These are phyloP conservation scores for Drosophila birchii DNA, from an alignment of 2,888 invertebrate genomes.

Conservation along the genomic window DNA sequence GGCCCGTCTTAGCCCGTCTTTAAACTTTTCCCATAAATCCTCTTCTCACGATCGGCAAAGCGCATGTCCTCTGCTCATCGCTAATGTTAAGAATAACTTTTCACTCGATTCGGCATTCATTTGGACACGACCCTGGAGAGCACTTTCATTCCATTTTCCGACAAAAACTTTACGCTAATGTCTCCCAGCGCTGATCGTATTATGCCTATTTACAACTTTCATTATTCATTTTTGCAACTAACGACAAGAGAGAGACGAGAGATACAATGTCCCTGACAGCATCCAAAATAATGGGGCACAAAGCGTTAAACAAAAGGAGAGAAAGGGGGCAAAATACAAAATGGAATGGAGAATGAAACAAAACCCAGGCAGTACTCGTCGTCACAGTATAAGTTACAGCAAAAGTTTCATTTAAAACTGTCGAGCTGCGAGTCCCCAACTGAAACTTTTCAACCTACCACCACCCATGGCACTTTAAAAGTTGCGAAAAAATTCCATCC, in stretches of 20 bases:
- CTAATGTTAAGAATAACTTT: conserved; percentile 17
- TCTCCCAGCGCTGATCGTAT: conserved; percentile 51
- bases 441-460: conserved; percentile 41
- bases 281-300: conserved; percentile 53
- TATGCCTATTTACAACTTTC: conserved; percentile 55
- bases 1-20: neutral
- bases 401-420: conserved; percentile 63
- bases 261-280: conserved; percentile 52
- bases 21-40: conserved; percentile 32
- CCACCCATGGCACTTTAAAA: conserved; percentile 29
- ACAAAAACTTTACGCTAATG: conserved; percentile 38
- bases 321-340: conserved; percentile 17
- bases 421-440: conserved; percentile 39
- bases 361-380: conserved; percentile 27
- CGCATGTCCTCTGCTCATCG: neutral
- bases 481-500: conserved; percentile 22
- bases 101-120: conserved; percentile 22
- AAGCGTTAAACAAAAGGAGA: conserved; percentile 50
- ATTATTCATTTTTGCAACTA: conserved; percentile 49
- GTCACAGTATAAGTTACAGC: conserved; percentile 46
- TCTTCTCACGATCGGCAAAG: conserved; percentile 8
- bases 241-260: conserved; percentile 21
- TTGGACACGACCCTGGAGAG: conserved; percentile 25
- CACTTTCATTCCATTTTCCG: conserved; percentile 44
- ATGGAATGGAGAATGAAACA: conserved; percentile 14